Percentiles rank a stretch among this genome's conserved stretches.
phyloP scores from a whole-genome alignment of 1,140 invertebrate genomes.

The Prorops nasuta region DNA sequence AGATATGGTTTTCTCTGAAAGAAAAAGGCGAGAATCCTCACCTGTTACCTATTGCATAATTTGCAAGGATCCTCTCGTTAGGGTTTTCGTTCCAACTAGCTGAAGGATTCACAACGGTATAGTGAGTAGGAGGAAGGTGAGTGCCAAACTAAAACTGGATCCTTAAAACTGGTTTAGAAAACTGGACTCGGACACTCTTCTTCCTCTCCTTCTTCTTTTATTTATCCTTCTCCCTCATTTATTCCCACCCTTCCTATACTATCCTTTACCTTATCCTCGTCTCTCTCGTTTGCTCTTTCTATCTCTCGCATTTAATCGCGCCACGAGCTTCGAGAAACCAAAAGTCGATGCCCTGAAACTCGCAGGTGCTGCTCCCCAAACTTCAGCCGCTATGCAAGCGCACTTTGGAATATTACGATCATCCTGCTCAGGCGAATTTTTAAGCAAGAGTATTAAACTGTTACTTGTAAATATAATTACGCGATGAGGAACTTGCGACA shows the following conservation, averaged over 20 bases:
- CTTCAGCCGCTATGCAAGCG: no score
- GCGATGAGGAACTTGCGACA: no score
- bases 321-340: slow-evolving; percentile 6
- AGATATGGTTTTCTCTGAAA: neutral
- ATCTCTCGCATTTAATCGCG: neutral
- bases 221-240: no score
- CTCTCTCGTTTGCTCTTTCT: neutral
- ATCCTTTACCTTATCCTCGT: no score
- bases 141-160: slow-evolving; percentile 15
- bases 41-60: neutral
- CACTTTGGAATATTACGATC: no score
- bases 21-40: neutral
- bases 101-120: slow-evolving; percentile 37
- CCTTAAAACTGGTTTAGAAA: slow-evolving; percentile 46
- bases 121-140: slow-evolving; percentile 43
- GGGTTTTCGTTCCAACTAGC: slow-evolving; percentile 4
- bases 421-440: no score
- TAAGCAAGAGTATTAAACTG: no score
- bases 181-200: slow-evolving; percentile 15
- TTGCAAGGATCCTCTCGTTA: neutral
- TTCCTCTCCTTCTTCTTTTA: neutral
- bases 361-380: neutral
- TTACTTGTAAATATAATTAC: no score
- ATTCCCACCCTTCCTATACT: no score
- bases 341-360: slow-evolving; percentile 22